Evolutionary conservation across 2,888 invertebrate genomes (phyloP).

Genomic region (Chironomus riparius): DNA sequence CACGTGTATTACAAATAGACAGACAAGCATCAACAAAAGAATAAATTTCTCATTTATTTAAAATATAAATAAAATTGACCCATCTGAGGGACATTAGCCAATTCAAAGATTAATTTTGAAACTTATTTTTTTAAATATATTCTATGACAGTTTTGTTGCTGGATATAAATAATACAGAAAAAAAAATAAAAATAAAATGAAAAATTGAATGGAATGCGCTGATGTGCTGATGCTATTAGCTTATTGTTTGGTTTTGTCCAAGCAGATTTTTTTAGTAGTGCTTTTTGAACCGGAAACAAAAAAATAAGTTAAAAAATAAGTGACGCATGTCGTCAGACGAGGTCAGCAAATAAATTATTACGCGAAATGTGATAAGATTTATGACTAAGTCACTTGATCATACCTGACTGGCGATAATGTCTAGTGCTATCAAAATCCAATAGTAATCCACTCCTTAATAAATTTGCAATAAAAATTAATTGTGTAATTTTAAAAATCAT

Average conservation of each 20-base stretch:
- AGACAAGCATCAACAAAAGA: neutral
- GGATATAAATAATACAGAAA: neutral
- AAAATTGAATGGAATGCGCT: constrained; percentile 5
- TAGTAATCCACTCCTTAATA: constrained; percentile 1
- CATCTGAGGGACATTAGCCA: neutral
- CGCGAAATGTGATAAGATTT: neutral
- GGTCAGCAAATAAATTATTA: neutral
- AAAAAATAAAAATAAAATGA: neutral
- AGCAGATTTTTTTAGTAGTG: constrained; percentile 7
- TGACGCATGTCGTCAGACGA: constrained; percentile 19
- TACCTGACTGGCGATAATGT: neutral
- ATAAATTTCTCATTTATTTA: neutral
- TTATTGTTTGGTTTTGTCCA: constrained; percentile 9
- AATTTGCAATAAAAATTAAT: neutral
- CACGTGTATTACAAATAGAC: neutral
- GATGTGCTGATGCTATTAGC: constrained; percentile 15
- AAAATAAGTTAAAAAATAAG: constrained; percentile 1
- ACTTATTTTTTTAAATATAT: neutral
- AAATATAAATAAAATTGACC: neutral
- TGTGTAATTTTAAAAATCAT: neutral
- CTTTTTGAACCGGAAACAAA: constrained; percentile 22
- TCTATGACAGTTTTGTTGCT: neutral
- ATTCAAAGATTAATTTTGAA: neutral
- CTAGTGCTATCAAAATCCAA: neutral
- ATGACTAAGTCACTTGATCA: neutral